Base-by-base conservation (phyloP, 2,888 invertebrate species). In the Eremobia ochroleuca region DNA sequence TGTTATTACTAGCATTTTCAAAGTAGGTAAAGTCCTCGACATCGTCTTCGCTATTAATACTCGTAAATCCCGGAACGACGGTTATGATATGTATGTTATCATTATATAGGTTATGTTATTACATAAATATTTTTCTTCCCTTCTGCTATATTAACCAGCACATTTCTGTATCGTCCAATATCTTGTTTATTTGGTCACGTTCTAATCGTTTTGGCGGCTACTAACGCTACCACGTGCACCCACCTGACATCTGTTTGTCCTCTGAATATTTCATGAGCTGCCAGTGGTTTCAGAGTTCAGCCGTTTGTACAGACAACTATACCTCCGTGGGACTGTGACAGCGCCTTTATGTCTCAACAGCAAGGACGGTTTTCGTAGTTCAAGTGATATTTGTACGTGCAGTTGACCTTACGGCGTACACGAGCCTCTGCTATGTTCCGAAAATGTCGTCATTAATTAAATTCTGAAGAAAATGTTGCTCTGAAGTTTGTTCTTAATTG, bases 221-320 rank as follows among this genome's bases (percentile, higher is more conserved):
- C 76, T 76, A 76, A 68, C 68, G 70, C 66, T 76, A 62, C 76
- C 84, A 79, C 76, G 79, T 84, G 69, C 62, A 80, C 49, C 76
- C 73, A 79, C 70, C 82, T 85, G 87, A 81, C 85, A 78, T 83
- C 81, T 87, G 88, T 90, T 87, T 90, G 85, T 82, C 79, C 81
- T 72, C 73, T 91, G 90, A 87, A 91, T 91, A 89, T 90, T 90
- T 87, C 90, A 91, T 91, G 90, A 91, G 87, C 46, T 37, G 66
- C 82, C 79, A 77, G 70, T 73, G 72, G 84, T 82, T 84, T 68
- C 77, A 46, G 58, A 76, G 77, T 76, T 80, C 55, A 40, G 43
- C 66, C 58, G 49, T 61, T 70, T 40, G 58, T 85, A 77, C 59
- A 79, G 34, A 34, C 31, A 28, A 71, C 49, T 18, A 18, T 59